Conservation (phyloP, 2,888 invertebrate genomes). For the Escarpia spicata region DNA sequence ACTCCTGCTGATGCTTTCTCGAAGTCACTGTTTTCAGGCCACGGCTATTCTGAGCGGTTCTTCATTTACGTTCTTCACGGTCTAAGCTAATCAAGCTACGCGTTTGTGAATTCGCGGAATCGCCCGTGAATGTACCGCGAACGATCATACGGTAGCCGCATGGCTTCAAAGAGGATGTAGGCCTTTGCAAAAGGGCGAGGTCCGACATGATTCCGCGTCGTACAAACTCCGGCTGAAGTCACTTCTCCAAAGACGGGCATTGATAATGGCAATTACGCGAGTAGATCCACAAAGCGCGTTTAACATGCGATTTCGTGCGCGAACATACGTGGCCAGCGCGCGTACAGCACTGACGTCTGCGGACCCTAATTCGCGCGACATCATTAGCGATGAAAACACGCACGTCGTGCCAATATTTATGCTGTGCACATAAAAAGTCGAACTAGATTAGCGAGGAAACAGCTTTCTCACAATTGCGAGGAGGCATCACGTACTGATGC, state of each 20-base stretch:
- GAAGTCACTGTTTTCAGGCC: background rate
- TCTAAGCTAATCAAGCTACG: background rate
- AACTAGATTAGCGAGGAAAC: background rate
- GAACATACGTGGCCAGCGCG: background rate
- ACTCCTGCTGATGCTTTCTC: background rate
- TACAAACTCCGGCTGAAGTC: background rate
- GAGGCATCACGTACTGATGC: background rate
- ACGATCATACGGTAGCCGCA: background rate
- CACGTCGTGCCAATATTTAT: background rate
- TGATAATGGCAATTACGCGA: background rate
- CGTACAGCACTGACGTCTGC: background rate
- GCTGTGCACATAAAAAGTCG: background rate
- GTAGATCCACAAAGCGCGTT: background rate
- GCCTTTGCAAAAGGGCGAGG: background rate
- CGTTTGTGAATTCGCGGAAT: background rate
- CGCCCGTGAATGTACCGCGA: background rate
- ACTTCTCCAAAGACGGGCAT: background rate
- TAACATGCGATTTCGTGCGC: conserved; percentile 2
- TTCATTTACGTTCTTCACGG: background rate
- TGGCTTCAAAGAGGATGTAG: background rate
- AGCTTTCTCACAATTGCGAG: background rate
- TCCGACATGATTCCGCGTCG: background rate
- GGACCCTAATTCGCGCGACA: background rate
- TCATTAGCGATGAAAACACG: background rate
- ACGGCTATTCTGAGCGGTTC: background rate